A percentile compares a stretch with the other conserved stretches of the same genome.
Conservation (phyloP, 1,140 invertebrate species). For the Cataglyphis hispanica region DNA sequence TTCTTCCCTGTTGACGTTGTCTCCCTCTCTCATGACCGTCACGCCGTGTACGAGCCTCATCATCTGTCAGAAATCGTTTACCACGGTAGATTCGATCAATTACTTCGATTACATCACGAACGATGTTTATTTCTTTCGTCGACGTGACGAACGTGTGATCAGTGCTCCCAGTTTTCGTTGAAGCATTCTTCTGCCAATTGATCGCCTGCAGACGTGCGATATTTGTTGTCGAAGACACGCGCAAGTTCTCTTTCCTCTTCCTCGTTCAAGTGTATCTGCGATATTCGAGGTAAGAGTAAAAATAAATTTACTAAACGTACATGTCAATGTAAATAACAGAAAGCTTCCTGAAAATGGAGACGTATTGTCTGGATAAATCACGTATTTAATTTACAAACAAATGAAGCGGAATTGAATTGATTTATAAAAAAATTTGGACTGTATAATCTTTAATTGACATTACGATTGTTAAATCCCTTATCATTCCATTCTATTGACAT, state of each 20-base stretch:
- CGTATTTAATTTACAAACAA: not conserved
- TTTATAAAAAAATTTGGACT: not conserved
- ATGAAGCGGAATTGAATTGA: not conserved
- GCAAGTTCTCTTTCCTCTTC: not conserved
- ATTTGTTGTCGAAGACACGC: not conserved
- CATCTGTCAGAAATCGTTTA: slow-evolving; percentile 9
- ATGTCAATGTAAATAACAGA: not conserved
- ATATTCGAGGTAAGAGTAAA: slow-evolving; percentile 7
- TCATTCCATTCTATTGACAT: not conserved
- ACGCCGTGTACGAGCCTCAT: not conserved
- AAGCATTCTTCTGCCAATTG: not conserved
- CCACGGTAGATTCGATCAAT: not conserved
- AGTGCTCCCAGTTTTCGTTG: not conserved
- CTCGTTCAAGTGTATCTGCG: not conserved
- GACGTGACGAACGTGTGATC: not conserved
- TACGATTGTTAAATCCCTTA: not conserved
- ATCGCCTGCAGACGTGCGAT: not conserved
- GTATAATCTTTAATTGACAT: not conserved
- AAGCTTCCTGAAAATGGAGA: not conserved
- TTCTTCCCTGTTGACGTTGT: slow-evolving; percentile 11
- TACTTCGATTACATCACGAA: not conserved
- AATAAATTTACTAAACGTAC: not conserved
- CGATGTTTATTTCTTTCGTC: not conserved
- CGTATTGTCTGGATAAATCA: not conserved
- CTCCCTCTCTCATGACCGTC: not conserved